phyloP scores from a whole-genome alignment of 1,140 invertebrate genomes.

The Meloidogyne chitwoodi region DNA sequence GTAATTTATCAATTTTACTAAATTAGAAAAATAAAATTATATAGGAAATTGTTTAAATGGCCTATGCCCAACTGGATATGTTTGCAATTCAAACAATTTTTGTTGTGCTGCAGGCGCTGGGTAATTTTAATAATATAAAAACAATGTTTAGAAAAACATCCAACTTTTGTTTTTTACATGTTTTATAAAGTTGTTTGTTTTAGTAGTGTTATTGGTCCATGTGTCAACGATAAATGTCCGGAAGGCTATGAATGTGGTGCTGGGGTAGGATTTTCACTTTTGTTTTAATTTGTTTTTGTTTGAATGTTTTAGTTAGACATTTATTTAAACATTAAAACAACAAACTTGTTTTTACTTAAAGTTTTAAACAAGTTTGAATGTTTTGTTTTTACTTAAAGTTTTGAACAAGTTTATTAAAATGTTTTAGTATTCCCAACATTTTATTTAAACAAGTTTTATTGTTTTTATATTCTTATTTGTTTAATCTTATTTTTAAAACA shows the following conservation, averaged over 20 bases:
- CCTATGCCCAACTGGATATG: conserved; percentile 28
- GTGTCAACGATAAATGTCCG: conserved; percentile 7
- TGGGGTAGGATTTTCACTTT: background rate
- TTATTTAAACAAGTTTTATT: too few relatives aligned
- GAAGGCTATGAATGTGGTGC: conserved; percentile 12
- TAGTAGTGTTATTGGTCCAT: conserved; percentile 11
- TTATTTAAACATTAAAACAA: too few relatives aligned
- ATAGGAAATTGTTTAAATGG: conserved; percentile 34
- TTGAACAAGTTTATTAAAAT: too few relatives aligned
- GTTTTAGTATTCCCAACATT: too few relatives aligned
- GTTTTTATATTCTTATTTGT: background rate
- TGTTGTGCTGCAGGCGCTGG: conserved; percentile 11
- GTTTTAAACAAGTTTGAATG: too few relatives aligned
- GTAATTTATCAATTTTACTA: background rate
- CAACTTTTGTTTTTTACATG: too few relatives aligned
- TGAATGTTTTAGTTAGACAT: too few relatives aligned
- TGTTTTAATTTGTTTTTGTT: too few relatives aligned
- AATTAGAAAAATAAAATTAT: too few relatives aligned
- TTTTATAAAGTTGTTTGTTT: background rate
- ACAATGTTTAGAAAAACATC: too few relatives aligned
- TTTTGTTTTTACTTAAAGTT: too few relatives aligned
- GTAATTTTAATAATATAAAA: background rate
- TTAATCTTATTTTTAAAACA: background rate
- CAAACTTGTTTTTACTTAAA: too few relatives aligned
- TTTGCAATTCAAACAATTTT: conserved; percentile 18